These are phyloP conservation scores for Nixonia krombeini DNA, from an alignment of 1,140 invertebrate species.

Conservation along the genomic window DNA sequence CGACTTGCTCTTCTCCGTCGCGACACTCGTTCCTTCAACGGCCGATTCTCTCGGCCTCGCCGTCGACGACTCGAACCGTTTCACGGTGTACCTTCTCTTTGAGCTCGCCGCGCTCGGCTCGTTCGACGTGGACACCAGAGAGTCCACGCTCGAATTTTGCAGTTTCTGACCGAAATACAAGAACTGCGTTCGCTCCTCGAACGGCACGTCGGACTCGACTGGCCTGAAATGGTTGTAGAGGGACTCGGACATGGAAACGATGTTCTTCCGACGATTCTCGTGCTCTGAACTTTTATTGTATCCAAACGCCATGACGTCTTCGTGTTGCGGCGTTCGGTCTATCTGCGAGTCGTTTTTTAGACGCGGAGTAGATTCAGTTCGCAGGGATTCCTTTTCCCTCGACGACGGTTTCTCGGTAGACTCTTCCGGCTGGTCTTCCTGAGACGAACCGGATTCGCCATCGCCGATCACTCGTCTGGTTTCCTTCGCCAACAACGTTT, in stretches of 20 bases:
- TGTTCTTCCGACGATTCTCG: conserved; percentile 59
- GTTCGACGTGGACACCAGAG: conserved; percentile 41
- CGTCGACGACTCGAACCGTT: conserved; percentile 48
- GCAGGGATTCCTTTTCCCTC: not conserved
- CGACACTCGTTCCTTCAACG: conserved; percentile 60
- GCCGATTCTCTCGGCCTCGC: conserved; percentile 47
- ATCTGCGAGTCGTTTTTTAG: not conserved
- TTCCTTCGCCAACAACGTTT: no score
- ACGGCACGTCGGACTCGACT: conserved; percentile 75
- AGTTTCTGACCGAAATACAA: conserved; percentile 80
- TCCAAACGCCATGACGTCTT: not conserved
- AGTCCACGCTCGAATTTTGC: conserved; percentile 44
- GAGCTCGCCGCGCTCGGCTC: conserved; percentile 40
- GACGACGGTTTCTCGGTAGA: no score
- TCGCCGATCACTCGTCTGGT: no score
- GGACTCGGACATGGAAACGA: conserved; percentile 73
- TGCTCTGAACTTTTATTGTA: conserved; percentile 41
- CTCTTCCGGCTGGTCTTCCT: no score
- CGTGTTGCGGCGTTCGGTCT: not conserved
- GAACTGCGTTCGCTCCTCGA: conserved; percentile 79
- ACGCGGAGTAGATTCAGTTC: no score
- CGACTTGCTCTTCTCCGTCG: conserved; percentile 56
- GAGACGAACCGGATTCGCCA: no score
- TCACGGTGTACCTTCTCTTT: conserved; percentile 57
- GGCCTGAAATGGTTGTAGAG: conserved; percentile 77